Evolutionary conservation across 2,113 vertebrate species (phyloP).

Genomic region (Callospermophilus lateralis): DNA sequence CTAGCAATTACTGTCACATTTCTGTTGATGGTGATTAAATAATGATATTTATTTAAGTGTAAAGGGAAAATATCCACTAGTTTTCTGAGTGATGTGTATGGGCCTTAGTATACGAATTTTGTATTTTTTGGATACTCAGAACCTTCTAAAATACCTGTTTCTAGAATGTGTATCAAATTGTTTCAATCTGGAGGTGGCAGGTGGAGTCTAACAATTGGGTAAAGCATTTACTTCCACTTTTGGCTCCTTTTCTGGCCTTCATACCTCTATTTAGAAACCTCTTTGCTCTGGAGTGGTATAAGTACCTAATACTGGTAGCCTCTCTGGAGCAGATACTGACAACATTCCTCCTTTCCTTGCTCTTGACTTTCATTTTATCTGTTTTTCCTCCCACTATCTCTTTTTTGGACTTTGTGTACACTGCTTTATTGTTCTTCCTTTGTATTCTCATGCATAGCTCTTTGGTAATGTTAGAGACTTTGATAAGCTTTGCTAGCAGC

Average conservation of each 20-base stretch:
- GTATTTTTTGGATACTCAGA: background rate
- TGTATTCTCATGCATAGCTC: background rate
- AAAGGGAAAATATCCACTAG: background rate
- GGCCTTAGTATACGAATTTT: background rate
- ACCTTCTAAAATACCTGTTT: constrained; percentile 28
- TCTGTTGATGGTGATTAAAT: constrained; percentile 40
- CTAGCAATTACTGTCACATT: background rate
- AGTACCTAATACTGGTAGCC: background rate
- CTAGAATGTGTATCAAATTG: background rate
- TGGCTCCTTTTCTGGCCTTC: background rate
- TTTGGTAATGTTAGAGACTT: background rate
- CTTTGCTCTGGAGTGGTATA: background rate
- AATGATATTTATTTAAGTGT: background rate
- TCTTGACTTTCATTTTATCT: background rate
- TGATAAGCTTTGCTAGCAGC: background rate
- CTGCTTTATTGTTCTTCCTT: background rate
- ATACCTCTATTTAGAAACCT: background rate
- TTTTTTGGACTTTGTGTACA: background rate
- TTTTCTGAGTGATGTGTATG: background rate
- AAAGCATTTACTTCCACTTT: background rate
- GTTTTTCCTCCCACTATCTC: background rate
- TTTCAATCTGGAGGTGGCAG: background rate
- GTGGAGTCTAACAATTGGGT: background rate
- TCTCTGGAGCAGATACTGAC: background rate
- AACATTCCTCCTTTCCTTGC: background rate